A percentile compares a stretch with the other conserved stretches of the same genome.
phyloP scores from a whole-genome alignment of 2,797 vertebrate species.

The Loriculus beryllinus region DNA sequence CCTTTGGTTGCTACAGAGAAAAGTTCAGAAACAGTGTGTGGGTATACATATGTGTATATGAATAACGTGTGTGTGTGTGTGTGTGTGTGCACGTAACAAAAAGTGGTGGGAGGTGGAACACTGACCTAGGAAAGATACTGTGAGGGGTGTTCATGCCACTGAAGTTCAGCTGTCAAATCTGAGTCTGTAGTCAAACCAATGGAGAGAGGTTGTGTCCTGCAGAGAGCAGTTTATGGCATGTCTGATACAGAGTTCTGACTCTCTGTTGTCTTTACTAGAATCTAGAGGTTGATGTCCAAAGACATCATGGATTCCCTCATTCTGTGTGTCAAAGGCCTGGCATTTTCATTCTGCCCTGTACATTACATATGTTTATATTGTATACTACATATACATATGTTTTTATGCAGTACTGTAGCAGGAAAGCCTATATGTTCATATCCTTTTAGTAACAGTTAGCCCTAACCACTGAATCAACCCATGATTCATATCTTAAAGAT shows the following conservation, averaged over 20 bases:
- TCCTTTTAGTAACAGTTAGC: not conserved
- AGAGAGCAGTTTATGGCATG: not conserved
- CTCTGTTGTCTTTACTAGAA: not conserved
- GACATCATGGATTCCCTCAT: not conserved
- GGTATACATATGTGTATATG: not conserved
- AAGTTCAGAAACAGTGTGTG: not conserved
- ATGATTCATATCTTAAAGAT: not conserved
- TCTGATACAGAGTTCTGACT: not conserved
- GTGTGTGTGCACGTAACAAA: not conserved
- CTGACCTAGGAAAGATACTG: not conserved
- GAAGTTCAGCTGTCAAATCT: not conserved
- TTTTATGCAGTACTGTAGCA: not conserved
- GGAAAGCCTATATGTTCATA: not conserved
- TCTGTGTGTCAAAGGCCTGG: not conserved
- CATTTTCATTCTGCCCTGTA: not conserved
- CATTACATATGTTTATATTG: not conserved
- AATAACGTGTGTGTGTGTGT: not conserved
- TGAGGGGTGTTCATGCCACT: not conserved
- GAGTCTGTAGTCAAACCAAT: not conserved
- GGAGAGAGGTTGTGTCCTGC: not conserved
- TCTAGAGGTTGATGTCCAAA: not conserved
- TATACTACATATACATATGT: not conserved
- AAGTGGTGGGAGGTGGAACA: not conserved
- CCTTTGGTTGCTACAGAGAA: not conserved
- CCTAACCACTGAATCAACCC: not conserved